Evolutionary conservation across 2,888 invertebrate genomes (phyloP).

Genomic region (Eucera pruinosa): DNA sequence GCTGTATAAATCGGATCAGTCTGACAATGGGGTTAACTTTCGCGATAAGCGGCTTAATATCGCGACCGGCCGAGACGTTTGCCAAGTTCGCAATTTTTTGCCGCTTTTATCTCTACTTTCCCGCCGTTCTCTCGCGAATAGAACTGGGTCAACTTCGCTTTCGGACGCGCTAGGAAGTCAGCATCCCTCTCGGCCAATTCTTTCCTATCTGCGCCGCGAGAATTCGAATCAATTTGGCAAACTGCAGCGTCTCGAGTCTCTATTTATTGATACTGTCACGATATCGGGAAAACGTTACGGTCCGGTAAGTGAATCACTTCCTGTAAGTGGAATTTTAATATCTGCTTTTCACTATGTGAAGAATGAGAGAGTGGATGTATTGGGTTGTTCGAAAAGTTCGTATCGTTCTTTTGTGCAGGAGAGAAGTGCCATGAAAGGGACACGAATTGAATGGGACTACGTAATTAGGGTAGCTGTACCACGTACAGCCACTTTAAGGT

Average conservation of each 20-base stretch:
- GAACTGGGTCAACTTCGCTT: conserved; percentile 29
- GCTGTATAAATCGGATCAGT: conserved; percentile 46
- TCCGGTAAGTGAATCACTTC: background rate
- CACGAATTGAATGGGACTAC: too few relatives aligned
- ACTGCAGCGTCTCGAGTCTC: background rate
- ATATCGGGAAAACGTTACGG: background rate
- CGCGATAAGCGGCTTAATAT: conserved; percentile 56
- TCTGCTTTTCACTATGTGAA: background rate
- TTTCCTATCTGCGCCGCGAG: conserved; percentile 1
- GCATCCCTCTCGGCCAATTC: conserved; percentile 16
- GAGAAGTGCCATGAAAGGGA: too few relatives aligned
- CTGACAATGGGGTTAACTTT: conserved; percentile 39
- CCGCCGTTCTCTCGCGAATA: conserved; percentile 12
- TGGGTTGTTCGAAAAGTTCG: too few relatives aligned
- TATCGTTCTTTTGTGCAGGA: too few relatives aligned
- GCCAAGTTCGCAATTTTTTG: conserved; percentile 46
- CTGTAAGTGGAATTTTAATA: background rate
- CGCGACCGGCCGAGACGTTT: conserved; percentile 42
- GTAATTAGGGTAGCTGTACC: too few relatives aligned
- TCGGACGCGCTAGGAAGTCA: conserved; percentile 5
- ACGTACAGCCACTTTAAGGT: too few relatives aligned
- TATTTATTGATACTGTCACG: background rate
- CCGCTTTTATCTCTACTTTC: conserved; percentile 27
- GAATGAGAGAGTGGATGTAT: too few relatives aligned
- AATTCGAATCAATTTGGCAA: conserved; percentile 12